Base-by-base conservation (phyloP, 2,797 vertebrate species). In the Clarias pachynema region DNA sequence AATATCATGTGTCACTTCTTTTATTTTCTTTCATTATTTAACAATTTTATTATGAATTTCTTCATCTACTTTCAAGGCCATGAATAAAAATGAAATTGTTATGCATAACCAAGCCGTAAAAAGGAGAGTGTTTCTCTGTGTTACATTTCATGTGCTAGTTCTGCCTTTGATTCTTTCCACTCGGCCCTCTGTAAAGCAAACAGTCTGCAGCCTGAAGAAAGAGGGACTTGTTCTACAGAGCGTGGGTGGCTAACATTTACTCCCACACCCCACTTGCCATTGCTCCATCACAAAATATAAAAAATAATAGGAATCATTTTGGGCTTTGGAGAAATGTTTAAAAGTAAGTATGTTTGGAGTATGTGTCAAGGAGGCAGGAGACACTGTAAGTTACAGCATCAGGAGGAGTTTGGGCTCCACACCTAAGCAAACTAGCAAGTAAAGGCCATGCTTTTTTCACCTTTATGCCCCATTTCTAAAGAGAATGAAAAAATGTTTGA, bases 231-330 rank as follows among this genome's bases (percentile, higher is more conserved):
- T 90, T 89, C 86, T 86, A 18, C 37, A 75, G 68, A 83, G 84
- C 37, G 85, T 87, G 89, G 89, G 89, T 88, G 88, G 89, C 85
- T 88, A 80, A 88, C 85, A 80, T 63, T 81, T 68, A 81, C 85
- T 85, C 83, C 59, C 82, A 79, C 81, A 85, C 59, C 20, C 14
- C 77, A 69, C 62, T 66, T 79, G 82, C 82, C 81, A 82, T 62
- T 24, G 62, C 78, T 81, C 78, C 82, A 81, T 85, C 72, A 82
- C 69, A 69, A 88, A 83, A 89, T 83, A 74, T 90, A 88, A 84
- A 75, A 78, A 70, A 66, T 81, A 82, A 77, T 70, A 82, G 49
- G 75, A 86, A 57, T 86, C 73, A 80, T 81, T 70, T 60, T 78
- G 74, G 40, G 31, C 82, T 79, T 80, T 82, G 82, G 77, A 79